A percentile compares a stretch with the other conserved stretches of the same genome.
phyloP scores from a whole-genome alignment of 2,113 vertebrate genomes.

The Salvelinus alpinus region DNA sequence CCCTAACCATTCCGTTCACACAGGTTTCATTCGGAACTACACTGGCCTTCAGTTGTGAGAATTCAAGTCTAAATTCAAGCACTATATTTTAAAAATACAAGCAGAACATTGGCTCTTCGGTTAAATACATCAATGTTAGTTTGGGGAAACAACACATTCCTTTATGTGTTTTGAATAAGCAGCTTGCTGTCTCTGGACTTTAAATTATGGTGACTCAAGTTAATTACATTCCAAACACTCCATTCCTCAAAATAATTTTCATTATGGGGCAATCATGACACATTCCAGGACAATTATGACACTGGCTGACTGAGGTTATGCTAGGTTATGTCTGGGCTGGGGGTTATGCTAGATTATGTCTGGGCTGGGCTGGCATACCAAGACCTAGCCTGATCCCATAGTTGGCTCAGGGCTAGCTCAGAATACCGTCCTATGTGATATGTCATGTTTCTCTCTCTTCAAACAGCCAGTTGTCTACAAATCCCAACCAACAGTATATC shows the following conservation, averaged over 20 bases:
- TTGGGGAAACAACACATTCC: conserved; percentile 13
- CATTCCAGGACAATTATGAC: conserved; percentile 18
- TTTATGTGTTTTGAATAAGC: background rate
- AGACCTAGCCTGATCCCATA: background rate
- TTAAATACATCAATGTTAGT: conserved; percentile 8
- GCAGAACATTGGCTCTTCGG: conserved; percentile 15
- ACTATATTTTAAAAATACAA: background rate
- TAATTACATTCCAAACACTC: background rate
- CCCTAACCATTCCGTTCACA: conserved; percentile 5
- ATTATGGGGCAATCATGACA: conserved; percentile 25
- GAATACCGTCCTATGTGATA: conserved; percentile 18
- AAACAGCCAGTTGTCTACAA: conserved; percentile 41
- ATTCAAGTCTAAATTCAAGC: conserved; percentile 32
- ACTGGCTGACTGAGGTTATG: conserved; percentile 14
- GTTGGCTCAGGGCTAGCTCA: conserved; percentile 17
- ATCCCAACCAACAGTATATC: conserved; percentile 32
- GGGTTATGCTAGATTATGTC: too few species aligned
- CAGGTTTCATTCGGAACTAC: conserved; percentile 17
- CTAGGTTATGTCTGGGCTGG: too few species aligned
- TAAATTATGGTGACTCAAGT: background rate
- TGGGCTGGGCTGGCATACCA: background rate
- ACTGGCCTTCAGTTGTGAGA: conserved; percentile 13
- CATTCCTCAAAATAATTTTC: background rate
- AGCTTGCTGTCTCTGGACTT: conserved; percentile 8
- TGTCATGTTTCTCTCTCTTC: background rate